Evolutionary conservation across 2,888 invertebrate species (phyloP).

Genomic region (Sycophila texana): DNA sequence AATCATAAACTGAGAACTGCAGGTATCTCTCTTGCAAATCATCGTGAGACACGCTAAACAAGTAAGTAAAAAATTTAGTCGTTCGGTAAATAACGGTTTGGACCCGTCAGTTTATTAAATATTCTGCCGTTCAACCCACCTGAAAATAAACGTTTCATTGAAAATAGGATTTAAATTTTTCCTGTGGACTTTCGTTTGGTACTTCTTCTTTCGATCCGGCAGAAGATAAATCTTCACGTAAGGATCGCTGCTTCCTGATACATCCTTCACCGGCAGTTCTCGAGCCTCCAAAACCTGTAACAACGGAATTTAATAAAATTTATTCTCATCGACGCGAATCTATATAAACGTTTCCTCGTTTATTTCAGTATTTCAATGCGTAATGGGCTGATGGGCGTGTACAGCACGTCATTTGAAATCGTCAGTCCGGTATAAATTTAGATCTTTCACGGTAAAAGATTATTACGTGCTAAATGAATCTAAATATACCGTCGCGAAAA

Average conservation of each 20-base stretch:
- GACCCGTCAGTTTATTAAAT: background rate
- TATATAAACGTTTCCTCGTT: background rate
- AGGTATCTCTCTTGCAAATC: conserved; percentile 86
- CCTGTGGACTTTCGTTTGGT: conserved; percentile 89
- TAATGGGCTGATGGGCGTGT: too few species aligned
- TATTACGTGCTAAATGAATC: too few species aligned
- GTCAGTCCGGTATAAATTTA: too few species aligned
- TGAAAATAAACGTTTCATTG: conserved; percentile 90
- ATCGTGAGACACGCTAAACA: conserved; percentile 83
- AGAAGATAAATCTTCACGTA: conserved; percentile 91
- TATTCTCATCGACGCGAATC: background rate
- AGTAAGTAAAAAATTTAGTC: background rate
- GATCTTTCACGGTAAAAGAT: too few species aligned
- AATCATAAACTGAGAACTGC: conserved; percentile 92
- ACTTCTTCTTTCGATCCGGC: conserved; percentile 91
- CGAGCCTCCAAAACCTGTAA: conserved; percentile 83
- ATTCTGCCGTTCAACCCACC: conserved; percentile 74
- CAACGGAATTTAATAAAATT: background rate
- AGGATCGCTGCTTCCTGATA: conserved; percentile 90
- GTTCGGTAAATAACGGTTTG: background rate
- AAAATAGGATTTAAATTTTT: conserved; percentile 89
- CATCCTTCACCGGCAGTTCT: conserved; percentile 89
- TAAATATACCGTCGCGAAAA: background rate
- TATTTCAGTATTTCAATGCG: too few species aligned
- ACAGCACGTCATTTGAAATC: too few species aligned